These are phyloP conservation scores for Zoanthus sansibaricus DNA, from an alignment of 92 coral and sea anemone genomes.

Conservation along the genomic window DNA sequence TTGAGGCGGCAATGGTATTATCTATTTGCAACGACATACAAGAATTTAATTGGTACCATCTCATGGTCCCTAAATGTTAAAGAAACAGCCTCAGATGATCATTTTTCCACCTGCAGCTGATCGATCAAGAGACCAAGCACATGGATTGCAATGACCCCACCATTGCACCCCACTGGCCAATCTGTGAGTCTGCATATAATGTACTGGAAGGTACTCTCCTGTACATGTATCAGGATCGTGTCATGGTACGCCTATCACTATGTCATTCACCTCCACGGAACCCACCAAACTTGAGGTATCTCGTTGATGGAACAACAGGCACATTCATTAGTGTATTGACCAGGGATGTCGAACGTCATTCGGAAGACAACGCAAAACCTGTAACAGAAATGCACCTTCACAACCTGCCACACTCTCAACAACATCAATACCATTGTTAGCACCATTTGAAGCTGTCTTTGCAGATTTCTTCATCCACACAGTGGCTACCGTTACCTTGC, in stretches of 20 bases:
- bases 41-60: constrained; percentile 51
- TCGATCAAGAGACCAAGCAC: neutral
- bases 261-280: neutral
- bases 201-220: neutral
- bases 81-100: neutral
- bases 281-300: neutral
- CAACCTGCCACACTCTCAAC: too few species aligned
- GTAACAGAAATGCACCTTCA: too few species aligned
- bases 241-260: neutral
- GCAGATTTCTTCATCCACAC: too few species aligned
- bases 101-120: neutral
- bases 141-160: neutral
- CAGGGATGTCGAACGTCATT: too few species aligned
- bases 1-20: constrained; percentile 63
- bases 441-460: too few species aligned
- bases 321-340: neutral
- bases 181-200: neutral
- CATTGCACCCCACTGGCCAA: neutral
- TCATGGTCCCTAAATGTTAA: constrained; percentile 25
- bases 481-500: too few species aligned
- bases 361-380: too few species aligned
- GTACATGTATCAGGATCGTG: neutral
- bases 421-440: too few species aligned
- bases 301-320: neutral
- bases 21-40: constrained; percentile 64